These are phyloP conservation scores for Acanthurus tractus DNA, from an alignment of 2,797 vertebrate species.

Conservation along the genomic window DNA sequence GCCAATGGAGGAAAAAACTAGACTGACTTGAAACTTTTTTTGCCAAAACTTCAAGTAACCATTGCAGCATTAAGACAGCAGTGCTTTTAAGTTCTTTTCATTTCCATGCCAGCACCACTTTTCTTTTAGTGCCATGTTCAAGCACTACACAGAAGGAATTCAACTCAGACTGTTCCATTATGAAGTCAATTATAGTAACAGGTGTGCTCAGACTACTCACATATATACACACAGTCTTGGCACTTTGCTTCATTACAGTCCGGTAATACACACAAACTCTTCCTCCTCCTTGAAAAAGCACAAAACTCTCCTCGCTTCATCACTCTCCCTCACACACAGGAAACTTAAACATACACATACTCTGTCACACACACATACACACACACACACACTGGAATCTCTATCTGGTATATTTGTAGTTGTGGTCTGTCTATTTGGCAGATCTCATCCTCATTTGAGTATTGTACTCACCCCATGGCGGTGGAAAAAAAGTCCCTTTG, in stretches of 20 bases:
- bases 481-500: slow-evolving; percentile 37
- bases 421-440: slow-evolving; percentile 40
- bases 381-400: slow-evolving; percentile 15
- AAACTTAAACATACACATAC: slow-evolving; percentile 10
- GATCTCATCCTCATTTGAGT: not conserved
- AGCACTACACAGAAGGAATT: slow-evolving; percentile 30
- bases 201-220: slow-evolving; percentile 17
- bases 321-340: slow-evolving; percentile 2
- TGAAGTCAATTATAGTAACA: slow-evolving; percentile 39
- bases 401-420: slow-evolving; percentile 35
- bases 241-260: not conserved
- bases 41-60: not conserved
- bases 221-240: slow-evolving; percentile 9
- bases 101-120: slow-evolving; percentile 24
- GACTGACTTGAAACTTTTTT: slow-evolving; percentile 5
- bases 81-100: slow-evolving; percentile 33
- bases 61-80: not conserved
- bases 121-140: slow-evolving; percentile 21
- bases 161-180: slow-evolving; percentile 51
- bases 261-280: slow-evolving; percentile 13
- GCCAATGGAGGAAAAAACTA: slow-evolving; percentile 32
- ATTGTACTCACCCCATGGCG: slow-evolving; percentile 75
- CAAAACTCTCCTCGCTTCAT: slow-evolving; percentile 6
- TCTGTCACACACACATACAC: not conserved
- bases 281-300: not conserved